Evolutionary conservation across 2,797 vertebrate genomes (phyloP), one percentile per base, ranked within the genome.

Genomic region (Paguma larvata): DNA sequence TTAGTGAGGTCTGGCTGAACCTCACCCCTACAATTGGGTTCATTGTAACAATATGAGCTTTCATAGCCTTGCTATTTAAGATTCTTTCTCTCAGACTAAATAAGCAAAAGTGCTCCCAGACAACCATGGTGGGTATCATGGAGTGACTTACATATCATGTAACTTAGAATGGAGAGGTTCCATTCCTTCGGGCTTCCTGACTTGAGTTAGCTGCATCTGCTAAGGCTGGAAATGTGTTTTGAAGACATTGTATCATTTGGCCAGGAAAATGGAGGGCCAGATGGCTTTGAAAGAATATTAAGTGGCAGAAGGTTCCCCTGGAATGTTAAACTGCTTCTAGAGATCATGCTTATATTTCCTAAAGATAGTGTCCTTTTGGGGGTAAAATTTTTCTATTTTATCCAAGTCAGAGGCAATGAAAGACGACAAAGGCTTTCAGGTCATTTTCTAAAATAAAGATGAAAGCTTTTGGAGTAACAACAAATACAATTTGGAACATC

Each of bases 201-300:
- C 95, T 95, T 53, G 51, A 96, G 93, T 96, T 85, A 72, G 67
- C 94, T 83, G 94, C 88, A 83, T 97, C 96, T 94, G 97, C 93
- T 94, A 46, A 83, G 91, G 73, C 6, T 19, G 97, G 91, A 97
- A 97, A 51, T 92, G 72, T 92, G 56, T 97, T 97, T 95, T 91
- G 87, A 98, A 98, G 97, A 98, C 98, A 94, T 6, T 97, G 97
- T 98, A 94, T 95, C 80, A 84, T 86, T 98, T 98, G 98, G 95
- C 98, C 96, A 88, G 94, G 96, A 98, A 98, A 97, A 98, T 97
- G 97, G 96, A 98, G 77, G 95, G 97, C 98, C 98, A 98, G 98
- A 97, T 98, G 97, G 97, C 95, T 98, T 98, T 93, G 90, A 95
- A 98, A 94, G 98, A 98, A 97, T 98, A 98, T 98, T 98, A 98